phyloP scores from a whole-genome alignment of 2,797 vertebrate genomes.

The Mus minutoides region DNA sequence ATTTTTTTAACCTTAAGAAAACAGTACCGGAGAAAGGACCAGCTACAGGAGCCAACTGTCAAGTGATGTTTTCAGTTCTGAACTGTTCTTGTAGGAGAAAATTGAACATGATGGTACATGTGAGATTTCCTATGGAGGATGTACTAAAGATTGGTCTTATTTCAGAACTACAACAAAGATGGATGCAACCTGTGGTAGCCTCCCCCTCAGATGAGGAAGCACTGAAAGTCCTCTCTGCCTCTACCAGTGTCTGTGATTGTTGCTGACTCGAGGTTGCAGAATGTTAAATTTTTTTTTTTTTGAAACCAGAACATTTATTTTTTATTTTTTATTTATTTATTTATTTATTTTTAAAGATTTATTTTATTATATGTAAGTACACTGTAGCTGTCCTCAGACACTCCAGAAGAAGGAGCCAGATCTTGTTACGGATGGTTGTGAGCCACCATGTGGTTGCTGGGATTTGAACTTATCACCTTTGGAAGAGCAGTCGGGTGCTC shows the following conservation, averaged over 20 bases:
- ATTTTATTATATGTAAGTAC: no score
- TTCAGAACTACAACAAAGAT: not conserved
- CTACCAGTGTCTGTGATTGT: not conserved
- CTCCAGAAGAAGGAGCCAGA: no score
- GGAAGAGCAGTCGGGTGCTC: no score
- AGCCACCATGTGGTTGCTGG: no score
- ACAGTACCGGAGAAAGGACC: not conserved
- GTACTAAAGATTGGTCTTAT: not conserved
- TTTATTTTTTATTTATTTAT: no score
- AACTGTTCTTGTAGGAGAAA: not conserved
- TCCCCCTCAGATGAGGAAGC: not conserved
- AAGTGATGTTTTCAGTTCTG: not conserved
- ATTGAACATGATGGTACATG: not conserved
- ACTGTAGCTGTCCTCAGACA: no score
- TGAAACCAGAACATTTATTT: no score
- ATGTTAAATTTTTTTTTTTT: not conserved
- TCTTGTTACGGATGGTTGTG: no score
- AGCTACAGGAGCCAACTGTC: conserved; percentile 5
- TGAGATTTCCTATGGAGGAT: not conserved
- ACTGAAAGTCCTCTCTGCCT: not conserved
- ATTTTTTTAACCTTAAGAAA: not conserved
- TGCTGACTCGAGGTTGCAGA: not conserved
- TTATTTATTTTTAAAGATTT: no score
- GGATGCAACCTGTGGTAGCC: not conserved
- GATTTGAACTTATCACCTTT: no score